Conservation (phyloP, 2,888 invertebrate species). For the Osedax frankpressi region DNA sequence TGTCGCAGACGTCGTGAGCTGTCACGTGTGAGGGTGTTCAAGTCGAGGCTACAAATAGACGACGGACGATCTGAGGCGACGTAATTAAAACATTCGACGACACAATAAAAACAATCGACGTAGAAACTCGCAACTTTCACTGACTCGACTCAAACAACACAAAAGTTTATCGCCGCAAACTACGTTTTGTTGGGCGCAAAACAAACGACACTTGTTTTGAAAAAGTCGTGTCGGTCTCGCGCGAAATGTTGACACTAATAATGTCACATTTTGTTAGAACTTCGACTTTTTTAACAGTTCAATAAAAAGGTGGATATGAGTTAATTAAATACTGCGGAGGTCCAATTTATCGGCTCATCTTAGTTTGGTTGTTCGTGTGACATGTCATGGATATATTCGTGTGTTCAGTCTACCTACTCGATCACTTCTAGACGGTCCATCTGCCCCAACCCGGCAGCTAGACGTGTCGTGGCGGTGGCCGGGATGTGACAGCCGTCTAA, state of each 20-base stretch:
- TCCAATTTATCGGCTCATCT: neutral
- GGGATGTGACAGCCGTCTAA: neutral
- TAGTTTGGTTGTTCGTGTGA: neutral
- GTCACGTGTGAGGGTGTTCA: neutral
- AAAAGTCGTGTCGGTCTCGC: neutral
- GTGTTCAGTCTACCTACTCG: neutral
- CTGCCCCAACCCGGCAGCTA: neutral
- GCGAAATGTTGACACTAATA: neutral
- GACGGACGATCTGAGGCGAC: neutral
- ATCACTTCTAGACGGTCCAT: neutral
- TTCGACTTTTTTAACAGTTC: no score
- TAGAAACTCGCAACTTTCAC: neutral
- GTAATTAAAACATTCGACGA: conserved; percentile 1
- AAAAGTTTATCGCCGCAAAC: neutral
- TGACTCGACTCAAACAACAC: neutral
- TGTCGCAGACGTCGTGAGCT: neutral
- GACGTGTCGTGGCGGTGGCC: neutral
- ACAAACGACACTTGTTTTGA: neutral
- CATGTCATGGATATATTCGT: neutral
- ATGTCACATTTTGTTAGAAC: no score
- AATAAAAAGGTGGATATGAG: neutral
- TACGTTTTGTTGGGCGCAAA: neutral
- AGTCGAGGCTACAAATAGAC: neutral
- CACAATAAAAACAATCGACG: neutral
- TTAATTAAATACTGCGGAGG: neutral